Conservation (phyloP, 2,888 invertebrate species). For the Ichneumoninae sp. region DNA sequence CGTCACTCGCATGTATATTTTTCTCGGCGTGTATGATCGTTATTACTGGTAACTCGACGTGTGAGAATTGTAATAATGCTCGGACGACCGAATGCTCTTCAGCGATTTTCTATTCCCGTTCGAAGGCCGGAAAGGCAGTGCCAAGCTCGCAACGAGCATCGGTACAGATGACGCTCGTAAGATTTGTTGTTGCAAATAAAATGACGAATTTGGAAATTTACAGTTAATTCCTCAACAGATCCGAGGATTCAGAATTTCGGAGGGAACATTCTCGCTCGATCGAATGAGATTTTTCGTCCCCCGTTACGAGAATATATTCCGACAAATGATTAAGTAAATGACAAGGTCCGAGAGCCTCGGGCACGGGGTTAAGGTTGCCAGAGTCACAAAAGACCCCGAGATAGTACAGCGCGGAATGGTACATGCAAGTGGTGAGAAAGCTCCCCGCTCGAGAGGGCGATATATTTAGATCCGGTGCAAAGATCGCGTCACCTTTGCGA, state of each 20-base stretch:
- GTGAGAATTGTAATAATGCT: slow-evolving; percentile 39
- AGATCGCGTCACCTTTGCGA: slow-evolving; percentile 56
- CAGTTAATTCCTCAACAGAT: not conserved
- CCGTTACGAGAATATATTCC: not conserved
- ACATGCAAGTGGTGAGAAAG: not conserved
- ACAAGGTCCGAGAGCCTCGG: not conserved
- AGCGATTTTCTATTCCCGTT: slow-evolving; percentile 38
- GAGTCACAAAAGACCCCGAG: slow-evolving; percentile 14
- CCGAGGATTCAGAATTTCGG: not conserved
- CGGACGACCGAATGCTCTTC: slow-evolving; percentile 22
- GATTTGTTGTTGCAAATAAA: not conserved
- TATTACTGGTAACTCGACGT: slow-evolving; percentile 24
- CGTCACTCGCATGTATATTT: not conserved
- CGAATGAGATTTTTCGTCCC: not conserved
- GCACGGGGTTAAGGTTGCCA: slow-evolving; percentile 28
- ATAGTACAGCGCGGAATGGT: not conserved
- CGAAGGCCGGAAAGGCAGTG: slow-evolving; percentile 44
- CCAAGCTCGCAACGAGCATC: not conserved
- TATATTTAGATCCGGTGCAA: slow-evolving; percentile 59
- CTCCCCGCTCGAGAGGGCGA: slow-evolving; percentile 18
- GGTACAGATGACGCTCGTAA: not conserved
- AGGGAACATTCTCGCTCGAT: not conserved
- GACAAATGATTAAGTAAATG: not conserved
- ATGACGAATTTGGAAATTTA: not conserved
- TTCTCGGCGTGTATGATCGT: not conserved